Conservation (phyloP, 2,113 vertebrate genomes). For the Sinocyclocheilus grahami region DNA sequence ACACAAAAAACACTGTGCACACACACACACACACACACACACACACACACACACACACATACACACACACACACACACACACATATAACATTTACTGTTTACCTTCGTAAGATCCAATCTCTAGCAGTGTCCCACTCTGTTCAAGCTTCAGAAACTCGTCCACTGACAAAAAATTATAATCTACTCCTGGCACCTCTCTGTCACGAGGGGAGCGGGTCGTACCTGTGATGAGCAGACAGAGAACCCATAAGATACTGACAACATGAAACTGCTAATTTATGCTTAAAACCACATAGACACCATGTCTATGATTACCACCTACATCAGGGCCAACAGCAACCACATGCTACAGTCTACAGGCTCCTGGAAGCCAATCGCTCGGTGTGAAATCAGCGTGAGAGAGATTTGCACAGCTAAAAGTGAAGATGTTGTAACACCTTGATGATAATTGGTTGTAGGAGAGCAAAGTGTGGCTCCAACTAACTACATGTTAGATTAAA, state of each 20-base stretch:
- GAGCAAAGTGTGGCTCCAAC: slow-evolving; percentile 31
- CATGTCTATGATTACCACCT: slow-evolving; percentile 22
- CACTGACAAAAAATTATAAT: slow-evolving; percentile 96
- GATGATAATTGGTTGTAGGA: slow-evolving; percentile 38
- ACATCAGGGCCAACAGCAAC: slow-evolving; percentile 36
- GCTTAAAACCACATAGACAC: background rate
- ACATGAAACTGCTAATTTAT: slow-evolving; percentile 17
- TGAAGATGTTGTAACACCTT: slow-evolving; percentile 25
- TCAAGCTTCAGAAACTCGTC: slow-evolving; percentile 93
- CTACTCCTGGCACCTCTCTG: slow-evolving; percentile 95
- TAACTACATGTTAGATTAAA: slow-evolving; percentile 35
- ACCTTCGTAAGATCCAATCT: slow-evolving; percentile 98
- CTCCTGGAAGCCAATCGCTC: slow-evolving; percentile 58
- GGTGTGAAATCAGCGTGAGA: slow-evolving; percentile 55
- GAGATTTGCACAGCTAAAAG: slow-evolving; percentile 45
- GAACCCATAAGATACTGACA: background rate
- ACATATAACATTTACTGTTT: slow-evolving; percentile 35
- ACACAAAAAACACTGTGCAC: no score
- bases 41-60: no score
- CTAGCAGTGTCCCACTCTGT: slow-evolving; percentile 91
- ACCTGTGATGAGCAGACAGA: slow-evolving; percentile 74
- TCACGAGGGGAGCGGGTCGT: slow-evolving; percentile 93
- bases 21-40: no score
- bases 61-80: no score
- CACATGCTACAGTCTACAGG: slow-evolving; percentile 55